Base-by-base conservation (phyloP, 2,797 vertebrate genomes). In the Emydoidea blandingii region DNA sequence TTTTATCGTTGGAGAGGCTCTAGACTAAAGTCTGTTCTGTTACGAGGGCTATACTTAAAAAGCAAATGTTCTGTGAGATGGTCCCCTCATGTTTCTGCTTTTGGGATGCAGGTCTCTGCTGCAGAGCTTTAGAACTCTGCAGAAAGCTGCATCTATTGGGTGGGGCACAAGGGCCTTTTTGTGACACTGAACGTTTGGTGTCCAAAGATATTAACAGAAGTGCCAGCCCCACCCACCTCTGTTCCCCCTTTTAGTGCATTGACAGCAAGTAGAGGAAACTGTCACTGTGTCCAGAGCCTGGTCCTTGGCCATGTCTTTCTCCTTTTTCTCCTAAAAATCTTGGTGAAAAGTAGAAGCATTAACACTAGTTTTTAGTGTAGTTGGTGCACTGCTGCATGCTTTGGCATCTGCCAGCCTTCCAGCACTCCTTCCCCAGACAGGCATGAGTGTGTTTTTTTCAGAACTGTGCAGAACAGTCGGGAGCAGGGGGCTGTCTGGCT, bases 171-270 rank as follows among this genome's bases (percentile, higher is more conserved):
- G 37, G 80, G 91, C 86, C 65, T 89, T 89, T 83, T 91, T 74
- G 81, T 3, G 0, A 12, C 59, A 62, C 59, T 65, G 34, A n/a
- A n/a, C 16, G 2, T 65, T 65, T n/a, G 62, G 62, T n/a, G 29
- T 8, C 34, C 62, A 65, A 65, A 65, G 34, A 18, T 65, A 65
- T 65, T 65, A 65, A 62, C 59, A 62, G 53, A 91, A 54, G 92
- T 97, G 96, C 93, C 97, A 97, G 96, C 96, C 96, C 94, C 87
- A 91, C 81, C 81, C 56, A 96, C 96, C 95, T 97, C 96, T 97
- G 96, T 82, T 94, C 79, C 59, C 59, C 31, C 90, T 94, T 91
- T 53, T 91, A 94, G 79, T 31, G 87, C 50, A 4, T 83, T 74
- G 41, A 74, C 37, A 25, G 41, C 90, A 93, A 86, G 31, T 8